Conservation (phyloP, 1,140 invertebrate species). For the Drosophila ficusphila region DNA sequence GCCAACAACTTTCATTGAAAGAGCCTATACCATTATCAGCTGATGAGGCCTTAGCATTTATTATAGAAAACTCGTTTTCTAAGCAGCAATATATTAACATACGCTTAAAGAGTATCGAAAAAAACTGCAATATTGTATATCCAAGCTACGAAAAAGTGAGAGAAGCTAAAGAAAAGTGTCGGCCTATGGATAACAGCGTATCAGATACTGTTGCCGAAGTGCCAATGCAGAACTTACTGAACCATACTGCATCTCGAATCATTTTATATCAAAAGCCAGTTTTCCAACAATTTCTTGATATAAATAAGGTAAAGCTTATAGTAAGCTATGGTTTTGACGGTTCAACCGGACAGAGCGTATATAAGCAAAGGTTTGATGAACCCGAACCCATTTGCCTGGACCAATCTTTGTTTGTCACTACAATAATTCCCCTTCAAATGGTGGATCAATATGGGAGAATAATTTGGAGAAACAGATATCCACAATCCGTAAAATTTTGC, state of each 20-base stretch:
- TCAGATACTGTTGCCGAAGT: not conserved
- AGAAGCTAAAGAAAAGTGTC: not conserved
- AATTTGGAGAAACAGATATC: no score
- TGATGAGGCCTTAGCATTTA: not conserved
- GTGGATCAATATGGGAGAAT: no score
- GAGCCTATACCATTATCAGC: not conserved
- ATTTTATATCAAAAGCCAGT: not conserved
- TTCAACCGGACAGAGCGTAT: conserved; percentile 3
- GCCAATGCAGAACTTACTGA: conserved; percentile 2
- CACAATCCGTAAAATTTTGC: no score
- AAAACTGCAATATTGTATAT: conserved; percentile 3
- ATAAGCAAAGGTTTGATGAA: conserved; percentile 2
- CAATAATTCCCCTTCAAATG: conserved; percentile 2
- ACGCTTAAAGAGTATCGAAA: not conserved
- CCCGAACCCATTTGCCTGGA: conserved; percentile 2
- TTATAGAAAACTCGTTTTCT: no score
- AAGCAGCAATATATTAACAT: no score
- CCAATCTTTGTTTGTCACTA: conserved; percentile 2
- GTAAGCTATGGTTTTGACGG: no score
- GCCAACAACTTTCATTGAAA: not conserved
- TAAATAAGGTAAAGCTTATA: no score
- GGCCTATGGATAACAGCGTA: not conserved
- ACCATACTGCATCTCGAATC: conserved; percentile 1
- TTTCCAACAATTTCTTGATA: no score
- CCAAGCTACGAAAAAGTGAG: not conserved